Base-by-base conservation (phyloP, 2,797 vertebrate genomes). In the Lemur catta region DNA sequence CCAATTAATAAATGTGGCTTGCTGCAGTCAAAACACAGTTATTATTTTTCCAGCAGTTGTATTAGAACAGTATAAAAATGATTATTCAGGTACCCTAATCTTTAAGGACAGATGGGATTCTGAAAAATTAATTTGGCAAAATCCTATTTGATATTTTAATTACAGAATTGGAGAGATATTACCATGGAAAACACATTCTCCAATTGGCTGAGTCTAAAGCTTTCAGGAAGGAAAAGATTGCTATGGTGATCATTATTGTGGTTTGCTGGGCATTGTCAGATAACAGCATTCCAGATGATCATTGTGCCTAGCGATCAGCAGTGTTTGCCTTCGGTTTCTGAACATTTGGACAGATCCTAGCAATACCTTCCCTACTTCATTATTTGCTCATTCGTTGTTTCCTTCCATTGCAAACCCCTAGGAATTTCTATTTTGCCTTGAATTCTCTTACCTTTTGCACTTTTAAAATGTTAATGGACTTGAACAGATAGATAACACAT, bases 101-200 rank as follows among this genome's bases (percentile, higher is more conserved):
- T 89, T 89, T 96, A 91, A 96, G 72, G 74, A 91, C 57, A 57
- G 22, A 95, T 91, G 74, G 24, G 24, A 91, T 79, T 87, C 43
- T 96, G 78, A 78, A 96, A 85, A 75, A n/a, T 57, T 94, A 96
- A 95, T 89, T 85, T 93, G 55, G 61, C 65, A 57, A 94, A 94
- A 71, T 94, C 13, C n/a, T 79, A 76, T 75, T 92, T 85, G 46
- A 46, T 91, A 85, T 85, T 93, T 94, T 92, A 93, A 84, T 97
- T 89, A 95, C 38, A 30, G 48, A 92, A 92, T 48, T 81, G 30
- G 14, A 69, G 26, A 79, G 24, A 74, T 63, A 91, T 65, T 91
- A 28, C 33, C 50, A 72, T 61, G 57, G 63, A 82, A 91, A 96
- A 59, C 57, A 93, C 65, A 89, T 55, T 94, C 35, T 84, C 76